A percentile compares a stretch with the other conserved stretches of the same genome.
Conservation (phyloP, 2,113 vertebrate species). For the Eudyptes chrysolophus region DNA sequence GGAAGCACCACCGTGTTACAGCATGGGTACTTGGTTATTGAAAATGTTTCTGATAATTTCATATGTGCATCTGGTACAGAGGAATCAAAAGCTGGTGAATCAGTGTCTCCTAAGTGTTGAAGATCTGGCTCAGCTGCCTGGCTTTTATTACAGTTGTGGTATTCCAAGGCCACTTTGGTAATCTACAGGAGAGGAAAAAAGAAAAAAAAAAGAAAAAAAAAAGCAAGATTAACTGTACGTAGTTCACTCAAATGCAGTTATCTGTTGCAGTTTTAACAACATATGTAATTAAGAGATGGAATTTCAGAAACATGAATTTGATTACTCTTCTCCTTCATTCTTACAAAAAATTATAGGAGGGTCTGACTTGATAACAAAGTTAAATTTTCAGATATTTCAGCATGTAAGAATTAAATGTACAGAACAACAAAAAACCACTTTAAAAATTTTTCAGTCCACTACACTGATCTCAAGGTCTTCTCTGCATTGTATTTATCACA, state of each 20-base stretch:
- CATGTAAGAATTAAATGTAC: not conserved
- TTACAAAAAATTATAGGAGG: not conserved
- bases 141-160: slow-evolving; percentile 84
- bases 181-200: slow-evolving; percentile 70
- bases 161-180: slow-evolving; percentile 88
- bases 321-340: not conserved
- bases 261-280: not conserved
- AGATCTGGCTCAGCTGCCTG: slow-evolving; percentile 44
- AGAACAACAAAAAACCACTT: not conserved
- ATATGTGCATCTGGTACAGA: not conserved
- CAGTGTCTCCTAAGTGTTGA: slow-evolving; percentile 29
- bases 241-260: not conserved
- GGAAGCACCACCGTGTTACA: slow-evolving; percentile 86
- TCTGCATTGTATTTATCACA: not conserved
- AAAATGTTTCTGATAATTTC: not conserved
- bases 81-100: slow-evolving; percentile 20
- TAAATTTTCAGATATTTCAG: not conserved
- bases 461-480: not conserved
- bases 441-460: not conserved
- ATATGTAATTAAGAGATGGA: not conserved
- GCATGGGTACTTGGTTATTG: slow-evolving; percentile 67
- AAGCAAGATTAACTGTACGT: not conserved
- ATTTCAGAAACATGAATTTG: not conserved
- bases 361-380: not conserved
- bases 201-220: not conserved